Evolutionary conservation across 92 coral and sea anemone genomes (phyloP), one percentile per base, ranked within the genome.

Genomic region (Actinostola sp.): DNA sequence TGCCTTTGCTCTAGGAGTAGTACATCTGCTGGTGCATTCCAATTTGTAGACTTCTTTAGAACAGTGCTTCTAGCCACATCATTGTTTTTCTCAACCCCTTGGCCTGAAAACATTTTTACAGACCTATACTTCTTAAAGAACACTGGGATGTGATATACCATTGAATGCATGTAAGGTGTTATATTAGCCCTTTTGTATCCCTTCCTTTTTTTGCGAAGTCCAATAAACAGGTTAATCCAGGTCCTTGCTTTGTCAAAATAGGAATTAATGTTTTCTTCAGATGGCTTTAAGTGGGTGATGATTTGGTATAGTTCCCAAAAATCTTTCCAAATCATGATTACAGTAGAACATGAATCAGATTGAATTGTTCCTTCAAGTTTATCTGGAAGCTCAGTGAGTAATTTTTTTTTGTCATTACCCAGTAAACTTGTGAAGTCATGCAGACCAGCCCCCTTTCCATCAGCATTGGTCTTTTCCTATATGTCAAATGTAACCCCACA

Each of bases 11-110:
- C 92, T 29, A 82, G 77, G 29, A 63, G 49, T 33, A 82, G 35
- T 25, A 87, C 57, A 67, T 87, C 88, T 28, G 72, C 75, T 1
- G 78, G 17, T 1, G 71, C 58, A 86, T 86, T 63, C 73, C 65
- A 41, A 52, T 86, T 82, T 36, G 66, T 81, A 10, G 85, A 87
- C 66, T 82, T 87, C 7, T 60, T 31, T 21, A 81, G 64, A 66
- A 84, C 81, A 16, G 61, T 35, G 49, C 29, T 73, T 43, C 77
- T 61, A 10, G 85, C 82, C 21, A 78, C 66, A 61, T 73, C 85
- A 39, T 78, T 78, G 56, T 86, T 76, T 76, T 77, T 85, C 59
- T 75, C 80, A 30, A 81, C 84, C 58, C 87, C 91, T 57, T 86
- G 91, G 29, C 81, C 91, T 5, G 87, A 68, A 50, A 81, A 81